Evolutionary conservation across 1,140 invertebrate species (phyloP), one percentile per base, ranked within the genome.

Genomic region (Sesamia nonagrioides): DNA sequence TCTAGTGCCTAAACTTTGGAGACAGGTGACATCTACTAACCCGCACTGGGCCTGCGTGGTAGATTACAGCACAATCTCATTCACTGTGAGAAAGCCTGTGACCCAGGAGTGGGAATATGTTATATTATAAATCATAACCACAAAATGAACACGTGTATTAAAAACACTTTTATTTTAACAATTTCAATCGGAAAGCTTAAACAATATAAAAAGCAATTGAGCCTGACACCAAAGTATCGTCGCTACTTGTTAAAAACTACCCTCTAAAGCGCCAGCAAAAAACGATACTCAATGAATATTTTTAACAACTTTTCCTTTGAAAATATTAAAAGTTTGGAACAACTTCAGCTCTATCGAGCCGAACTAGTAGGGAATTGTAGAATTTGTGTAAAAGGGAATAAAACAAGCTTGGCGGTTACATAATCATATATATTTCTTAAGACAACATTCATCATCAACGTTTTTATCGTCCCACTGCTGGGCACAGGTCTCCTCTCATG

Each of bases 311-410:
- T 63, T 42, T 63, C 37, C 35, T 63, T 63, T 42, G 60, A 63
- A 63, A 63, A 40, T 63, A 63, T 63, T 42, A 63, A 42, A 63
- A 63, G 60, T 63, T 63, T 63, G 17, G 42, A 63, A 63, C 60
- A 40, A 63, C n/a, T n/a, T 17, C 5, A 11, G 60, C 37, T 63
- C 45, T 48, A 48, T 42, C n/a, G 54, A 56, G 42, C n/a, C n/a
- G 35, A 63, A 63, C 60, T 63, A 63, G 17, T 8, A 40, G 35
- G n/a, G 60, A 11, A 40, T 37, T 40, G 33, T 63, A 42, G 7
- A 18, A 63, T 17, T 17, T 6, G n/a, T 37, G 3, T 17, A 18
- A 37, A 37, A 40, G 5, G 11, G 7, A 63, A 63, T 40, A 63
- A 63, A 63, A 63, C 42, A 21, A 42, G 17, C n/a, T 63, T 61